A percentile compares a stretch with the other conserved stretches of the same genome.
phyloP scores from a whole-genome alignment of 2,113 vertebrate species.

The Pimephales promelas region DNA sequence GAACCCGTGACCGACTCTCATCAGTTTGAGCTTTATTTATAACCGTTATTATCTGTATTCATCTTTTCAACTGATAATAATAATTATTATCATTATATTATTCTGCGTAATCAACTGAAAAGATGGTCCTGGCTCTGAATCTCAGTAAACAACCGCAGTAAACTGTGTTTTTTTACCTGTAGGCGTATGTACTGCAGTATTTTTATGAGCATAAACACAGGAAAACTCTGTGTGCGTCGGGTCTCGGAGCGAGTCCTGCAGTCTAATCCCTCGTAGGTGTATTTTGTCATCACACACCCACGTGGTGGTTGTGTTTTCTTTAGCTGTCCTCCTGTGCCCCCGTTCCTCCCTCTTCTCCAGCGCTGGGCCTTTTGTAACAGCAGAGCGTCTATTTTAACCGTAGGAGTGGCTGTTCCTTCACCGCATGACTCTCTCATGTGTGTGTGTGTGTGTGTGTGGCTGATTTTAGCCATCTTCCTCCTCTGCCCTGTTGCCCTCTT shows the following conservation, averaged over 20 bases:
- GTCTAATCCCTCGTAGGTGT: conserved; percentile 31
- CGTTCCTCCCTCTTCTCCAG: conserved; percentile 1
- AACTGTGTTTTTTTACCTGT: neutral
- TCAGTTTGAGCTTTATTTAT: no score
- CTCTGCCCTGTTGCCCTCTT: neutral
- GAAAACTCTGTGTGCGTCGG: neutral
- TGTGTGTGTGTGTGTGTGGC: neutral
- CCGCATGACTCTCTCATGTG: neutral
- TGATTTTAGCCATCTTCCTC: neutral
- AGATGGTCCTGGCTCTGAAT: neutral
- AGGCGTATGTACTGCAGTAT: neutral
- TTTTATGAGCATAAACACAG: neutral
- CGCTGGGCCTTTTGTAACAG: conserved; percentile 3
- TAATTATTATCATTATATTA: no score
- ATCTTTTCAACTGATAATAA: no score
- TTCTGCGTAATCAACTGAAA: no score
- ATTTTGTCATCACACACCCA: conserved; percentile 34
- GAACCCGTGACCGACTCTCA: no score
- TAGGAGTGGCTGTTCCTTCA: conserved; percentile 2
- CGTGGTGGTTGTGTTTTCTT: conserved; percentile 26
- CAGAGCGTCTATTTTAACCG: conserved; percentile 17
- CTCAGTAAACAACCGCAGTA: neutral
- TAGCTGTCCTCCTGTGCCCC: conserved; percentile 16
- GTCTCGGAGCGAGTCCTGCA: neutral
- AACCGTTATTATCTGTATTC: no score